phyloP scores from a whole-genome alignment of 2,113 vertebrate species.

The Melospiza melodia region DNA sequence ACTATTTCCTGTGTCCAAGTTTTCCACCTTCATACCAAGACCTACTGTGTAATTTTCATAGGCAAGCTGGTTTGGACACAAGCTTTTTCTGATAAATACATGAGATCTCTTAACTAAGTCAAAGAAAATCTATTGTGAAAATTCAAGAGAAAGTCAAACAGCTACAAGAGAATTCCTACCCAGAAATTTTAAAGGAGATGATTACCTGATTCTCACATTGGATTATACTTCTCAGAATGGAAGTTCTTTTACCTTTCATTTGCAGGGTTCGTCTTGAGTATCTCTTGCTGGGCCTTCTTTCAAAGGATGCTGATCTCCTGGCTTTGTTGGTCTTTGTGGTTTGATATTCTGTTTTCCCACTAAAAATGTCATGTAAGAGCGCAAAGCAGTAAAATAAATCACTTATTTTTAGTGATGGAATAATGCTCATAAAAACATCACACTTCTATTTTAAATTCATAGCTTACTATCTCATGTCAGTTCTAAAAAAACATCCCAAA shows the following conservation, averaged over 20 bases:
- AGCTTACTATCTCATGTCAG: not conserved
- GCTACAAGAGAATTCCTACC: not conserved
- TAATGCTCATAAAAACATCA: not conserved
- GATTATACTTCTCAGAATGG: not conserved
- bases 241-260: constrained; percentile 80
- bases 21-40: not conserved
- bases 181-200: not conserved
- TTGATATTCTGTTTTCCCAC: constrained; percentile 98
- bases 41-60: not conserved
- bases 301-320: constrained; percentile 91
- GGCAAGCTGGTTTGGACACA: not conserved
- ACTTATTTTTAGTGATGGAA: not conserved
- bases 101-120: not conserved
- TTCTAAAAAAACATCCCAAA: not conserved
- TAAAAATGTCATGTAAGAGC: constrained; percentile 28
- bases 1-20: not conserved
- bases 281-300: constrained; percentile 94
- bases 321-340: constrained; percentile 97
- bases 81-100: not conserved
- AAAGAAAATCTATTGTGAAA: not conserved
- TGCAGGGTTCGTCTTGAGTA: constrained; percentile 92
- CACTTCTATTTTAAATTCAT: not conserved
- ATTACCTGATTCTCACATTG: not conserved
- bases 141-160: not conserved
- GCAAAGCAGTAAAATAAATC: not conserved